phyloP scores from a whole-genome alignment of 2,888 invertebrate species.

The Horisme vitalbata region DNA sequence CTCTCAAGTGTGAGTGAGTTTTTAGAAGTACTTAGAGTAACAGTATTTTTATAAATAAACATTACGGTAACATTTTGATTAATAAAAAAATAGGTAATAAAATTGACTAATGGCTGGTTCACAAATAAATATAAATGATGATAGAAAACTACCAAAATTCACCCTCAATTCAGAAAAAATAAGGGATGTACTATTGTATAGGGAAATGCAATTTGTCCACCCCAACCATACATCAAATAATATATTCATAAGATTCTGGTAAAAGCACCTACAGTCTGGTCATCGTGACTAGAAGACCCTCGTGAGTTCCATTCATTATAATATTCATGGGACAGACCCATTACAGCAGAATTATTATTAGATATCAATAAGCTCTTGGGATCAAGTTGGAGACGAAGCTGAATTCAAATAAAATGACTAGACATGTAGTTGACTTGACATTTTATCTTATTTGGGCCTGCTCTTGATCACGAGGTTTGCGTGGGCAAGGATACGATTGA shows the following conservation, averaged over 20 bases:
- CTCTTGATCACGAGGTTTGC: too few species aligned
- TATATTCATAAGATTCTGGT: slow-evolving; percentile 64
- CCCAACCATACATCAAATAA: slow-evolving; percentile 54
- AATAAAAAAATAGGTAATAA: too few species aligned
- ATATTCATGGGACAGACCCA: slow-evolving; percentile 52
- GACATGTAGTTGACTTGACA: too few species aligned
- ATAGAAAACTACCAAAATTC: neutral
- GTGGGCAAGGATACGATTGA: too few species aligned
- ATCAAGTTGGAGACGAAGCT: too few species aligned
- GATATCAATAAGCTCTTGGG: too few species aligned
- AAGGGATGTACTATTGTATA: slow-evolving; percentile 6
- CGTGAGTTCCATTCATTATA: slow-evolving; percentile 49
- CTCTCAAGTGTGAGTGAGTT: too few species aligned
- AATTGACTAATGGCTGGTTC: neutral
- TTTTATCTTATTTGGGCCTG: too few species aligned
- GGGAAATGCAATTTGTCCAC: slow-evolving; percentile 48
- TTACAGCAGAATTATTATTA: slow-evolving; percentile 32
- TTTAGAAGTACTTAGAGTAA: too few species aligned
- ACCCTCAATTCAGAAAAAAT: neutral
- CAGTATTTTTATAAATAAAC: too few species aligned
- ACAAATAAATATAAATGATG: neutral
- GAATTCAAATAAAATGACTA: too few species aligned
- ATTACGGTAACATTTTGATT: too few species aligned
- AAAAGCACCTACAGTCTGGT: slow-evolving; percentile 51
- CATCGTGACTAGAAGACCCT: slow-evolving; percentile 55